These are phyloP conservation scores for Perithous albicinctus DNA, from an alignment of 2,888 invertebrate genomes.

Conservation along the genomic window DNA sequence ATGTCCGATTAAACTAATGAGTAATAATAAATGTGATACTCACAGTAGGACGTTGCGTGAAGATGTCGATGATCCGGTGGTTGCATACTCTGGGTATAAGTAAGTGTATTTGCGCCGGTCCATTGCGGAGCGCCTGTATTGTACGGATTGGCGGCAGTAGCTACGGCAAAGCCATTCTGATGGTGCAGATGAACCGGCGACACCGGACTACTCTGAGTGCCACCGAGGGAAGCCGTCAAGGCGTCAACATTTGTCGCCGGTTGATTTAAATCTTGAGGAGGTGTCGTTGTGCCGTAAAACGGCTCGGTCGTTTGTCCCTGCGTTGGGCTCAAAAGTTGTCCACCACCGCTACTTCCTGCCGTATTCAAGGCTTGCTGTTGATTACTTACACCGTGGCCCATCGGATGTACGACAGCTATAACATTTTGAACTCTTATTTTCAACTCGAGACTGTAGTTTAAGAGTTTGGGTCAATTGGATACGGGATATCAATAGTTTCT, in stretches of 20 bases:
- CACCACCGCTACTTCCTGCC: conserved; percentile 73
- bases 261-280: conserved; percentile 83
- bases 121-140: conserved; percentile 87
- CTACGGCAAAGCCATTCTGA: conserved; percentile 85
- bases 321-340: conserved; percentile 80
- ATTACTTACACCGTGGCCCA: conserved; percentile 81
- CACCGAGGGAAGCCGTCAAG: conserved; percentile 81
- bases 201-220: conserved; percentile 85
- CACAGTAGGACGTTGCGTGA: conserved; percentile 88
- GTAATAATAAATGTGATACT: conserved; percentile 65
- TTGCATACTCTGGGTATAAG: conserved; percentile 96
- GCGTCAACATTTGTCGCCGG: conserved; percentile 79
- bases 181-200: conserved; percentile 85
- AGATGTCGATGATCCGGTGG: conserved; percentile 89
- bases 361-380: conserved; percentile 80
- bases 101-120: conserved; percentile 96
- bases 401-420: conserved; percentile 82
- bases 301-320: conserved; percentile 81
- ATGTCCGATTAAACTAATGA: background rate
- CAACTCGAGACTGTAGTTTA: background rate
- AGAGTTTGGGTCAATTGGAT: conserved; percentile 6
- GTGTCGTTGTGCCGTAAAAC: conserved; percentile 82
- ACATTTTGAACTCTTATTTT: background rate
- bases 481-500: background rate
- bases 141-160: conserved; percentile 80